Evolutionary conservation across 2,888 invertebrate genomes (phyloP), one percentile per base, ranked within the genome.

Genomic region (Drosophila differens): DNA sequence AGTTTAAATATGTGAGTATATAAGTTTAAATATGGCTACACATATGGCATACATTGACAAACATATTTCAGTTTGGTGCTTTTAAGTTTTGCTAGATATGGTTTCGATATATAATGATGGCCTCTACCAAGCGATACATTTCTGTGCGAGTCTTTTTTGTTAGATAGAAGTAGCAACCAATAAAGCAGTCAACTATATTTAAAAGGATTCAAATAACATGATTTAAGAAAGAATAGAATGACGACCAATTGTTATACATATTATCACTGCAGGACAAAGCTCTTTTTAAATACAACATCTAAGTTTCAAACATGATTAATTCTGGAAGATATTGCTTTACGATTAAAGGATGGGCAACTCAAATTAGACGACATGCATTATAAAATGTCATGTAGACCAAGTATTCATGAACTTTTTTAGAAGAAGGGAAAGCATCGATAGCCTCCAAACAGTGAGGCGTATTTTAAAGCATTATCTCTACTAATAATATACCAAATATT

Each of bases 1-100:
- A 70, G 69, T 53, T 76, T 69, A 69, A 71, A 75, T 76, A 74
- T 74, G 54, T 54, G 60, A 47, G 49, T 57, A 25, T 19, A 47
- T 52, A 10, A 44, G 41, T 41, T 41, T n/a, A 47, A 47, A 47
- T 47, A 47, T 25, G 25, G 57, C 41, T 33, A 28, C 16, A 28
- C 47, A 32, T 30, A 19, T 49, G 30, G 12, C 37, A 41, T 59
- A 47, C 39, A 47, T 49, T 4, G 30, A 19, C 2, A 41, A n/a
- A 32, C 10, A 41, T 55, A 19, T n/a, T n/a, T 59, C 37, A 62
- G 51, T 51, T 33, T 55, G 7, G 14, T 70, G 57, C 30, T 66
- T 57, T 64, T 49, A 66, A 62, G 53, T 73, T 35, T 55, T 33
- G 32, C 19, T 35, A 44, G 53, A 54, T 55, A 52, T 55, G 49